Percentiles rank a stretch among this genome's conserved stretches.
phyloP scores from a whole-genome alignment of 1,140 invertebrate genomes.

The Ceratina australensis region DNA sequence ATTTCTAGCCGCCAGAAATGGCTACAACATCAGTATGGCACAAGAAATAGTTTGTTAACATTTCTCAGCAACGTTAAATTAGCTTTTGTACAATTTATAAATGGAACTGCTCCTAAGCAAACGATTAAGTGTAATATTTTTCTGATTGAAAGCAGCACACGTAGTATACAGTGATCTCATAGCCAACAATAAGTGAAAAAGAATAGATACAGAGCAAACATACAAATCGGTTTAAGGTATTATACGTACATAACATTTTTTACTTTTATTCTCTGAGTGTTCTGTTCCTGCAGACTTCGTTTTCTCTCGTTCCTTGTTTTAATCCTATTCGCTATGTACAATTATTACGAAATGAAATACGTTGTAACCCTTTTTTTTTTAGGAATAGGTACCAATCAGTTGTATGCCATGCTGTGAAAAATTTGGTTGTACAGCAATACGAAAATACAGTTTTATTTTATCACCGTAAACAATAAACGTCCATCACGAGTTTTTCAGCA shows the following conservation, averaged over 20 bases:
- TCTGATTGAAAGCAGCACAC: constrained; percentile 16
- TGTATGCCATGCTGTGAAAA: constrained; percentile 47
- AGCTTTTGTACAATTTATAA: constrained; percentile 19
- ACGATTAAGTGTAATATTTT: constrained; percentile 6
- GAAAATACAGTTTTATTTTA: constrained; percentile 68
- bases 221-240: constrained; percentile 46
- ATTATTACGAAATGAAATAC: constrained; percentile 53
- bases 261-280: constrained; percentile 55
- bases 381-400: constrained; percentile 36
- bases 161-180: constrained; percentile 19
- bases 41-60: constrained; percentile 61
- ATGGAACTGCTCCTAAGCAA: background rate
- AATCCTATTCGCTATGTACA: constrained; percentile 57
- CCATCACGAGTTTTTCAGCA: constrained; percentile 49
- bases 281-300: constrained; percentile 62
- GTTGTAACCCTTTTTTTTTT: constrained; percentile 41
- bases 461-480: constrained; percentile 52
- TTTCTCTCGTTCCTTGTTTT: constrained; percentile 46
- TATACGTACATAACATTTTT: constrained; percentile 10
- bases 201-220: constrained; percentile 27
- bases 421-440: constrained; percentile 63
- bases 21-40: constrained; percentile 64
- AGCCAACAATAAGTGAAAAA: background rate
- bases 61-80: constrained; percentile 48
- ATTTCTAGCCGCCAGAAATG: constrained; percentile 15